Base-by-base conservation (phyloP, 2,113 vertebrate species). In the Agapornis roseicollis region DNA sequence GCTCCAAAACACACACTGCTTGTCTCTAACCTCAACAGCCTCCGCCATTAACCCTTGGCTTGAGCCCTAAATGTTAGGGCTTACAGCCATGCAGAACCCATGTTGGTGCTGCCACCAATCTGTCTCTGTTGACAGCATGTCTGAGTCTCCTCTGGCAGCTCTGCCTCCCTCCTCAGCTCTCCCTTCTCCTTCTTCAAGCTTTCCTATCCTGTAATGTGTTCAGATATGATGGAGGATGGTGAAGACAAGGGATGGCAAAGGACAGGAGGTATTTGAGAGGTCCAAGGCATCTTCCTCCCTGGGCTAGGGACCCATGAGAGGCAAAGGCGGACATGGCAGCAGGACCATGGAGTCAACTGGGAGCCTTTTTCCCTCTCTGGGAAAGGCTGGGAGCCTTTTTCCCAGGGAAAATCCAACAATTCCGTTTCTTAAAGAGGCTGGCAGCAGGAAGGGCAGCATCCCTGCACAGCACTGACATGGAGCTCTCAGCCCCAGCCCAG, bases 201-300 rank as follows among this genome's bases (percentile, higher is more conserved):
- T 53, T 69, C 50, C 31, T 6, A 1, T 52, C 49, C 79, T 65
- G 20, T 8, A 10, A 8, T 3, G 2, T 27, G 23, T 66, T 72
- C 15, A 13, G 76, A 29, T 19, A 6, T 0, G 1, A 25, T 2
- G 4, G 20, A 37, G 24, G 37, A 77, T 5, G 17, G 42, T 28
- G 17, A 71, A 89, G 24, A 47, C 2, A 35, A 41, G 35, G 11
- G 35, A 63, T 39, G 39, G 68, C 18, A n/a, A 84, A 82, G 69
- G 39, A 85, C 37, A 52, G 11, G 35, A 46, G 17, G 33, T 7
- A 58, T 61, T 13, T 63, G n/a, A 90, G 64, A 69, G 46, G 23
- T 33, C 37, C 28, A 66, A 84, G 28, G 31, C 20, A 81, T 39
- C 25, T 65, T 82, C 44, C n/a, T 68, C 25, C 33, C 12, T 44